A percentile compares a stretch with the other conserved stretches of the same genome.
phyloP scores from a whole-genome alignment of 1,140 invertebrate genomes.

The Mycetomoellerius zeteki region DNA sequence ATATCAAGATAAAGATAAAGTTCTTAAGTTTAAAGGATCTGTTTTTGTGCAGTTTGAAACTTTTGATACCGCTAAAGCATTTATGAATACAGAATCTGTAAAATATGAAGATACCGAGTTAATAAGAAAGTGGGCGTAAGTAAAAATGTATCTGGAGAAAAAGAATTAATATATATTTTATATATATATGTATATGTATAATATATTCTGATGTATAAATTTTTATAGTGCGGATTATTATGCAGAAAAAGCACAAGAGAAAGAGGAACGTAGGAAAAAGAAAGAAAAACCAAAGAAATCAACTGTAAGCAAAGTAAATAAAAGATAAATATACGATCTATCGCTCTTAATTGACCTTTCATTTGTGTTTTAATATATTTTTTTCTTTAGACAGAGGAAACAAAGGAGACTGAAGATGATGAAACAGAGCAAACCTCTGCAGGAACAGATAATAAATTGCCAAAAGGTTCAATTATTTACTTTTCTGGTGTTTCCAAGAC shows the following conservation, averaged over 20 bases:
- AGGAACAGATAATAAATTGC: constrained; percentile 86
- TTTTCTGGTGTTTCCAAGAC: constrained; percentile 89
- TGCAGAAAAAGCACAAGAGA: constrained; percentile 91
- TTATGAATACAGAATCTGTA: constrained; percentile 89
- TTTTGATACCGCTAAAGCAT: constrained; percentile 90
- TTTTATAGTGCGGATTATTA: constrained; percentile 88
- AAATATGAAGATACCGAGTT: constrained; percentile 92
- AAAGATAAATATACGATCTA: constrained; percentile 13
- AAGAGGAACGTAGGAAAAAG: constrained; percentile 88
- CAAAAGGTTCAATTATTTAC: constrained; percentile 91
- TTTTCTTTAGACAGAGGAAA: constrained; percentile 64
- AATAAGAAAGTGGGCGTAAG: constrained; percentile 91
- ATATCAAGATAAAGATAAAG: constrained; percentile 90
- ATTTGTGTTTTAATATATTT: constrained; percentile 28
- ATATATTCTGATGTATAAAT: constrained; percentile 35
- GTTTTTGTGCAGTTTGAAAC: constrained; percentile 95
- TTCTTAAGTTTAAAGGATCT: constrained; percentile 94
- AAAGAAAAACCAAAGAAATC: constrained; percentile 81
- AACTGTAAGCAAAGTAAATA: constrained; percentile 67
- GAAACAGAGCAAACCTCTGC: constrained; percentile 68
- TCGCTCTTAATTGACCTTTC: neutral
- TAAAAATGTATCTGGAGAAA: constrained; percentile 61
- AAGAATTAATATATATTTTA: neutral
- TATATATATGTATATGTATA: neutral
- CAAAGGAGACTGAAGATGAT: constrained; percentile 75